Conservation (phyloP, 1,140 invertebrate species). For the Leptoteleia sp. region DNA sequence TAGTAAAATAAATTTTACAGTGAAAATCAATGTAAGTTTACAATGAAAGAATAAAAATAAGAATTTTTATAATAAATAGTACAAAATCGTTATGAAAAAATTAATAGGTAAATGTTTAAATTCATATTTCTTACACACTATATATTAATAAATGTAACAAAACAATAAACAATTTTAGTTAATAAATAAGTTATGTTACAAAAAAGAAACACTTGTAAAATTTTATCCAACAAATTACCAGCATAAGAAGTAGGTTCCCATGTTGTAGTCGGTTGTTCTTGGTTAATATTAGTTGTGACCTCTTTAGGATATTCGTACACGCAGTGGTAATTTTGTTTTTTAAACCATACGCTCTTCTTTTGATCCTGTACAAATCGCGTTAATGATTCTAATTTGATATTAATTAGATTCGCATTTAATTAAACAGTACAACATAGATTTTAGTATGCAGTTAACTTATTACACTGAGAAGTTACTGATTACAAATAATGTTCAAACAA, state of each 20-base stretch:
- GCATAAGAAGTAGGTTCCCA: slow-evolving; percentile 77
- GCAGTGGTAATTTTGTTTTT: slow-evolving; percentile 90
- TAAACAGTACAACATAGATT: slow-evolving; percentile 9
- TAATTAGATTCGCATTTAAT: slow-evolving; percentile 1
- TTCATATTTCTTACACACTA: no score
- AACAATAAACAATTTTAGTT: no score
- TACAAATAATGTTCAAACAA: slow-evolving; percentile 20
- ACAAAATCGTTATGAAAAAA: no score
- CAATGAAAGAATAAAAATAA: no score
- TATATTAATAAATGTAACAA: no score
- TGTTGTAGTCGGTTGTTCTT: slow-evolving; percentile 69
- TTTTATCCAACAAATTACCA: slow-evolving; percentile 52
- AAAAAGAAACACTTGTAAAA: background rate
- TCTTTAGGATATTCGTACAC: slow-evolving; percentile 91
- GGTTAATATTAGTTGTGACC: slow-evolving; percentile 71
- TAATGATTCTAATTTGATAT: slow-evolving; percentile 26
- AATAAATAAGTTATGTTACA: no score
- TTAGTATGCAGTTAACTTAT: slow-evolving; percentile 7
- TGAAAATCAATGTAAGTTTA: no score
- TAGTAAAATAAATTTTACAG: background rate
- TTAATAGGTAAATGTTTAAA: no score
- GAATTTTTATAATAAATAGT: background rate
- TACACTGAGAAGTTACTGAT: slow-evolving; percentile 15
- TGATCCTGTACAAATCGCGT: slow-evolving; percentile 76
- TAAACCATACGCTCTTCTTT: slow-evolving; percentile 88